Base-by-base conservation (phyloP, 2,888 invertebrate genomes). In the Yponomeuta plumbellus region DNA sequence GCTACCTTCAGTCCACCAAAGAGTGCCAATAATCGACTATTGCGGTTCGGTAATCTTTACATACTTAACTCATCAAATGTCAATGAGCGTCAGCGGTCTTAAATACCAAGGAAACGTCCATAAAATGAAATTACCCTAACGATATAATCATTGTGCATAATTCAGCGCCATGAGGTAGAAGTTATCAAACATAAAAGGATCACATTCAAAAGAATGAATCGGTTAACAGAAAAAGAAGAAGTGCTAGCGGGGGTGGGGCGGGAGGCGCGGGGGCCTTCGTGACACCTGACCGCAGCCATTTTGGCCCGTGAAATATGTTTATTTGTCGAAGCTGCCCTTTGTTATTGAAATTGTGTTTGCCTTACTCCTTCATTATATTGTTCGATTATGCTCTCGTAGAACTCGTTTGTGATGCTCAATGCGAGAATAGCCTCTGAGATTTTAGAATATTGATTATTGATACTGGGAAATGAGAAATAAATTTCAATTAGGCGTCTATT, bases 271-370 rank as follows among this genome's bases (percentile, higher is more conserved):
- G 77, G 77, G 76, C 76, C 74, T 76, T 76, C 80, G 80, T 87
- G 91, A 89, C 91, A 90, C 88, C 88, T 90, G 91, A 91, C 90
- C 91, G 88, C 84, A 88, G 88, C 88, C 90, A 88, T 89, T 90
- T 90, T 87, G 83, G 89, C 83, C 86, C 85, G 84, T 90, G 90
- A 91, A 90, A 91, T 90, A 91, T 91, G 89, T 90, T 91, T 91
- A 91, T 91, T 91, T 90, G 91, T 89, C 88, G 85, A 88, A 85
- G 85, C 79, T 84, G 82, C 80, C 85, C 82, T 90, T 90, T 91
- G 91, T 91, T 89, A 91, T 91, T 90, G 86, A 90, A 91, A 91
- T 91, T 83, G 83, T 90, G 88, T 91, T 91, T 91, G 88, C 88
- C 88, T 90, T 83, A 88, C 89, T 88, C 89, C 88, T 89, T 87